A percentile compares a stretch with the other conserved stretches of the same genome.
Evolutionary conservation across 1,140 invertebrate species (phyloP).

Genomic region (Cephus cinctus): DNA sequence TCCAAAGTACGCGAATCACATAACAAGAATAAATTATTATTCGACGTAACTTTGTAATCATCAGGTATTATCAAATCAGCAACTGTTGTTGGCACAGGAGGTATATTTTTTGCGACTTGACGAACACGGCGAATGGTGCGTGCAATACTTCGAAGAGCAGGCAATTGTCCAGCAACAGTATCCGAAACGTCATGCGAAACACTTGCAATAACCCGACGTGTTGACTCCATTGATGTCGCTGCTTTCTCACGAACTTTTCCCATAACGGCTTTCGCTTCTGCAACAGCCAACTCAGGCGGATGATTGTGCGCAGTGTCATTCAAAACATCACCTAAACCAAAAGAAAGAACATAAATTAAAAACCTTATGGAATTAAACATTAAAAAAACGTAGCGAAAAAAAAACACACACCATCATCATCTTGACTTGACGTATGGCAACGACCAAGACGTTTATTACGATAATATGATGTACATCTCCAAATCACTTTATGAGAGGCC

Average conservation of each 20-base stretch:
- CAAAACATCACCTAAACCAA: not conserved
- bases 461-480: no score
- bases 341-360: no score
- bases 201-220: not conserved
- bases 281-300: not conserved
- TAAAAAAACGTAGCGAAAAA: no score
- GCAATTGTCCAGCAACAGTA: not conserved
- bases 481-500: constrained; percentile 4
- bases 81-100: not conserved
- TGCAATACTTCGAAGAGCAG: not conserved
- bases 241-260: not conserved
- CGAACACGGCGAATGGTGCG: not conserved
- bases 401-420: no score
- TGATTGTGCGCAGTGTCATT: constrained; percentile 4
- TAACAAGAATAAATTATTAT: not conserved
- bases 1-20: not conserved
- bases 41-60: not conserved
- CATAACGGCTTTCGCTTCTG: not conserved
- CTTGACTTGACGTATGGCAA: no score
- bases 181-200: not conserved
- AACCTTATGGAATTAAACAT: no score
- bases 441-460: no score
- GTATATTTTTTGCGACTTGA: not conserved
- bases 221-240: no score
- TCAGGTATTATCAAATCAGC: not conserved